Base-by-base conservation (phyloP, 2,797 vertebrate species). In the Miopithecus talapoin region DNA sequence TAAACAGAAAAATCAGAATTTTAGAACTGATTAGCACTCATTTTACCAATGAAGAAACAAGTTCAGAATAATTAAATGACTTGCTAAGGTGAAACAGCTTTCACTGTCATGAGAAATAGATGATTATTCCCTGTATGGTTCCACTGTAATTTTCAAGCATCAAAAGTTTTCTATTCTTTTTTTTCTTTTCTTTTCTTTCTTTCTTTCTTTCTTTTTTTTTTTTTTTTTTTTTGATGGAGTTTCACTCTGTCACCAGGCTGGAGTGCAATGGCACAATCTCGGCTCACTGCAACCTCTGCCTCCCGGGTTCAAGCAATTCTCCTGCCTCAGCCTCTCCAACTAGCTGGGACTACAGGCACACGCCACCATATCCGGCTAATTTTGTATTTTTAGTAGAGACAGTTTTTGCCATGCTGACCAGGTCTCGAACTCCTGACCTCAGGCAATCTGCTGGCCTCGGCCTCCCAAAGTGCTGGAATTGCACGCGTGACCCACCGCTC, bases 1-100 rank as follows among this genome's bases (percentile, higher is more conserved):
- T 81, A n/a, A 91, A 78, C 2, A 84, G 30, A 22, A 85, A 79
- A 55, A 84, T 79, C 4, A 55, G 11, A 96, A 85, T 70, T 95
- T 76, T 90, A 55, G 7, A 85, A 43, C 3, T 72, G 16, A 28
- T 39, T 36, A 33, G 59, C 17, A 75, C 22, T 95, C 2, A 85
- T 36, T 74, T 96, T 83, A 81, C 59, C 46, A 89, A 22, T 79
- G 33, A 94, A 85, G 9, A 26, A 92, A 78, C 5, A 21, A 78
- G 10, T 50, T 92, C 33, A 81, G 28, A 48, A 55, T 41, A 81
- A 36, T 22, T 21, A 81, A 80, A n/a, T 9, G 22, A 41, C 30
- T 88, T n/a, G 1, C 2, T 12, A 61, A 78, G 17, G 17, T 85
- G 1, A 55, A 88, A 85, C 1, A 92, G 7, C 16, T 10, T 36